Percentiles rank a stretch among this genome's conserved stretches.
Conservation (phyloP, 2,888 invertebrate genomes). For the Tachina grossa region DNA sequence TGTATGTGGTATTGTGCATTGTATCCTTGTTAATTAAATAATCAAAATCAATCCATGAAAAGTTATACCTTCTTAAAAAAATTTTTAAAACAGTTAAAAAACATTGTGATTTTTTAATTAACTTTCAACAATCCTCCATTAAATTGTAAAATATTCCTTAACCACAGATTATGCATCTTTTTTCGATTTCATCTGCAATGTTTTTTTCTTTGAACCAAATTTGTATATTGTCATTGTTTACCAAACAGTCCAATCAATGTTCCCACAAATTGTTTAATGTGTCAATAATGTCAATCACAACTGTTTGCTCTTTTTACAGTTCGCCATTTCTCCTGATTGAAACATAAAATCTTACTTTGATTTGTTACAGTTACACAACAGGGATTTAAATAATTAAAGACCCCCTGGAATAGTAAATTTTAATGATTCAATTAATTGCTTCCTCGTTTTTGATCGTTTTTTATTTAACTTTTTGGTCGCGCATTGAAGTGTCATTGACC, state of each 20-base stretch:
- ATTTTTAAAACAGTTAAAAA: too few relatives aligned
- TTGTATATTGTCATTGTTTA: conserved; percentile 46
- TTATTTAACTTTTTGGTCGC: conserved; percentile 18
- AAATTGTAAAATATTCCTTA: background rate
- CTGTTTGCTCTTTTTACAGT: background rate
- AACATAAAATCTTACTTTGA: conserved; percentile 23
- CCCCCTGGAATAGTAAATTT: conserved; percentile 33
- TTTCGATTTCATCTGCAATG: conserved; percentile 11
- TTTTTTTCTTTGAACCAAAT: conserved; percentile 6
- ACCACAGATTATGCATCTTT: background rate
- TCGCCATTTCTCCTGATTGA: conserved; percentile 35
- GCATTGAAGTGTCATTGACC: conserved; percentile 52
- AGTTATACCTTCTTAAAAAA: too few relatives aligned
- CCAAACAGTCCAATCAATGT: conserved; percentile 64
- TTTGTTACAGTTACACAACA: conserved; percentile 51
- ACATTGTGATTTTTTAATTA: background rate
- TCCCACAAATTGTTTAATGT: conserved; percentile 28
- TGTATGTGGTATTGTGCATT: too few relatives aligned
- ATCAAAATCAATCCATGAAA: too few relatives aligned
- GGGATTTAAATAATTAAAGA: conserved; percentile 64
- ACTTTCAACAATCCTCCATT: background rate
- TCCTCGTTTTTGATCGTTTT: conserved; percentile 3
- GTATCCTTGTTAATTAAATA: too few relatives aligned
- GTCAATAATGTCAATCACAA: conserved; percentile 48
- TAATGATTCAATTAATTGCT: conserved; percentile 55